Evolutionary conservation across 2,113 vertebrate species (phyloP).

Genomic region (Brachyistius frenatus): DNA sequence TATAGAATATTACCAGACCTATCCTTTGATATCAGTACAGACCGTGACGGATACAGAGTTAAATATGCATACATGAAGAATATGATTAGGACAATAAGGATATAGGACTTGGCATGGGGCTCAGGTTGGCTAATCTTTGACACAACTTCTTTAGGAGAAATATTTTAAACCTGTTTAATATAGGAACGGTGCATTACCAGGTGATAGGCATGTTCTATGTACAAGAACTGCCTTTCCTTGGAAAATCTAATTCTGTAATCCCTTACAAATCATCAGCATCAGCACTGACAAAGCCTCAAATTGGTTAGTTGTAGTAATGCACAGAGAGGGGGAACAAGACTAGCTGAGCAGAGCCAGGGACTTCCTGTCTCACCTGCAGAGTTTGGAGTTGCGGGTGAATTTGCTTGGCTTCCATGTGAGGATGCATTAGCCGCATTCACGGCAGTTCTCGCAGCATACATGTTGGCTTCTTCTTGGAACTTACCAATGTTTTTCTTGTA

Average conservation of each 20-base stretch:
- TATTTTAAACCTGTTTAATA: conserved; percentile 34
- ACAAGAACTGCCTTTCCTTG: conserved; percentile 33
- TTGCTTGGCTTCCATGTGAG: conserved; percentile 99
- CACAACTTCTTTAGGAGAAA: conserved; percentile 25
- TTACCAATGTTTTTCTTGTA: conserved; percentile 99
- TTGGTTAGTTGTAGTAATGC: conserved; percentile 43
- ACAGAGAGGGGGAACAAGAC: conserved; percentile 66
- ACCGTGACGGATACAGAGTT: conserved; percentile 28
- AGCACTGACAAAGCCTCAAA: conserved; percentile 49
- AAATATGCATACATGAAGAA: conserved; percentile 35
- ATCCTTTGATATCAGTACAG: conserved; percentile 34
- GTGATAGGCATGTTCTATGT: conserved; percentile 23
- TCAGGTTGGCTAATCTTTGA: conserved; percentile 67
- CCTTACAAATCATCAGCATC: conserved; percentile 49
- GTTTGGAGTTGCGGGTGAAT: conserved; percentile 99
- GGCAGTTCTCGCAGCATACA: conserved; percentile 99
- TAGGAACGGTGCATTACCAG: conserved; percentile 35
- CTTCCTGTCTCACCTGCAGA: conserved; percentile 94
- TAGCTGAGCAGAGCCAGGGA: conserved; percentile 75
- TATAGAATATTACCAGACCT: conserved; percentile 20
- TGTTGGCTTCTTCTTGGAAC: conserved; percentile 99
- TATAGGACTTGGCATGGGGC: conserved; percentile 67
- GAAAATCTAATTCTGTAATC: conserved; percentile 24
- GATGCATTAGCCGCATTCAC: conserved; percentile 97
- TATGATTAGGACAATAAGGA: conserved; percentile 54